These are phyloP conservation scores for Altica lythri DNA, from an alignment of 2,888 invertebrate species.

Conservation along the genomic window DNA sequence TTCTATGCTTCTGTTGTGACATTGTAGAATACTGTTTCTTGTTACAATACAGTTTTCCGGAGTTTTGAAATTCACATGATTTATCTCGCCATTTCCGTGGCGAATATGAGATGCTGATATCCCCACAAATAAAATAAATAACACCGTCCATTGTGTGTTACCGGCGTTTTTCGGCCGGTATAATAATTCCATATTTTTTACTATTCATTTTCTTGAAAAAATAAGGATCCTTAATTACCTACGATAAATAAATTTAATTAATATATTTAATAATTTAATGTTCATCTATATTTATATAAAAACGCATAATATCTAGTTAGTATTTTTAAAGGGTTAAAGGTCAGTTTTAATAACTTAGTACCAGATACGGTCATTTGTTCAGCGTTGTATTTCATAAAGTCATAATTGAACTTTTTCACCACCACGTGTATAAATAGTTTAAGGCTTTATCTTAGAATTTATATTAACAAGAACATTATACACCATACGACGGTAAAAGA, in stretches of 20 bases:
- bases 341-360: too few relatives aligned
- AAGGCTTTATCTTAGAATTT: too few relatives aligned
- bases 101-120: constrained; percentile 43
- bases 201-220: constrained; percentile 42
- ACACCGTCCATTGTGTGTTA: constrained; percentile 36
- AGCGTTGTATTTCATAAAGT: too few relatives aligned
- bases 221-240: constrained; percentile 15
- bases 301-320: too few relatives aligned
- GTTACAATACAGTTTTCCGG: constrained; percentile 37
- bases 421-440: too few relatives aligned
- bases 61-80: constrained; percentile 33
- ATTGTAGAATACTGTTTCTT: constrained; percentile 37
- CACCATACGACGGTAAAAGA: too few relatives aligned
- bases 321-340: too few relatives aligned
- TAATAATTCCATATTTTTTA: constrained; percentile 48
- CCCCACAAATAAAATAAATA: constrained; percentile 35
- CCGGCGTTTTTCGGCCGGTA: constrained; percentile 49
- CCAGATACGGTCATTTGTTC: too few relatives aligned
- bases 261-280: too few relatives aligned
- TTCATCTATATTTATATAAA: too few relatives aligned
- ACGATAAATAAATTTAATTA: constrained; percentile 2
- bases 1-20: constrained; percentile 36
- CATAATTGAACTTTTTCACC: too few relatives aligned
- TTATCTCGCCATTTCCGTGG: constrained; percentile 39
- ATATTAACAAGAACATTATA: too few relatives aligned